Evolutionary conservation across 2,888 invertebrate genomes (phyloP).

Genomic region (Idaea dimidiata): DNA sequence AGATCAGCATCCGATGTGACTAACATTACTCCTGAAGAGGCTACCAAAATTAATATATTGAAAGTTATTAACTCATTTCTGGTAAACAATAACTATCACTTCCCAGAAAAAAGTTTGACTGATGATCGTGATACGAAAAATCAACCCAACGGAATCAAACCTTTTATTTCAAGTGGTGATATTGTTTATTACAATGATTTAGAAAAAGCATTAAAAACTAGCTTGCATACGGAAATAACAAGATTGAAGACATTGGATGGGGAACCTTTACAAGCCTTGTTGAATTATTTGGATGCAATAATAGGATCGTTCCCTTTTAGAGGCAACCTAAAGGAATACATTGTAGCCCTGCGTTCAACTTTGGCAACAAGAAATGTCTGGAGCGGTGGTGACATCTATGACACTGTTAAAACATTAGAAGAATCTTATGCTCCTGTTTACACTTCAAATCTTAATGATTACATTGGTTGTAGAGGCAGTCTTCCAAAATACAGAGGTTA

Average conservation of each 20-base stretch:
- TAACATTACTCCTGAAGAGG: constrained; percentile 59
- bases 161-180: constrained; percentile 58
- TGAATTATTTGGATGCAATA: constrained; percentile 86
- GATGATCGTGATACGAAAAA: constrained; percentile 31
- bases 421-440: constrained; percentile 79
- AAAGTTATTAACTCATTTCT: constrained; percentile 79
- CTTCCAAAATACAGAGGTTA: constrained; percentile 89
- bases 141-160: constrained; percentile 40
- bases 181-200: constrained; percentile 92
- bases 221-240: constrained; percentile 91
- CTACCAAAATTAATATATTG: constrained; percentile 65
- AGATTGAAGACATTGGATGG: constrained; percentile 85
- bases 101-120: constrained; percentile 43
- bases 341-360: constrained; percentile 82
- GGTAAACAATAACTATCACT: constrained; percentile 66
- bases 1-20: constrained; percentile 57
- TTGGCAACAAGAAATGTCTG: constrained; percentile 71
- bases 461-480: constrained; percentile 92
- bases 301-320: constrained; percentile 90
- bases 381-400: constrained; percentile 81
- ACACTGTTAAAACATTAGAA: constrained; percentile 79
- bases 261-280: constrained; percentile 86
- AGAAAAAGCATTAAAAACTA: constrained; percentile 91
- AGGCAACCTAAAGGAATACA: constrained; percentile 82
- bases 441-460: constrained; percentile 75